Evolutionary conservation across 2,797 vertebrate genomes (phyloP), one percentile per base, ranked within the genome.

Genomic region (Sylvia borin): DNA sequence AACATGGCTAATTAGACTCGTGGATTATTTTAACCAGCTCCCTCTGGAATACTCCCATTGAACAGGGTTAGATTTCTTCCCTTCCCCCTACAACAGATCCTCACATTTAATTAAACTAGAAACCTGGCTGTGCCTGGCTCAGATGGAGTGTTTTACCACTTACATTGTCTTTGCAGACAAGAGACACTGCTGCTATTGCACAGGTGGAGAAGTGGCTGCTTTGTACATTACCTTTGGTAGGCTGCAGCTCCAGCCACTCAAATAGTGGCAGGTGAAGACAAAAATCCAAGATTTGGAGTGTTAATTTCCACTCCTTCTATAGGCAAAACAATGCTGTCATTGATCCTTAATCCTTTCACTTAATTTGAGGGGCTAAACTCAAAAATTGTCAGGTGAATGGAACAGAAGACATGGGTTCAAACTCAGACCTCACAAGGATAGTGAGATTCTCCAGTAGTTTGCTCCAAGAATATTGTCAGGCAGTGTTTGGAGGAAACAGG

Each of bases 31-130:
- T 65, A 77, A 85, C 57, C 75, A 77, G n/a, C 50, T 95, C 76
- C 78, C 90, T 72, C 80, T 65, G 81, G 92, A 91, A 93, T 76
- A 72, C 6, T 8, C 53, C 65, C 1, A 3, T 26, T 88, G 70
- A 81, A 48, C 16, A 78, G 48, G 17, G 53, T 86, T 79, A 85
- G 61, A 32, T 93, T 91, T 86, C 67, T 87, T 84, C 85, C 85
- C 74, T 87, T 92, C 77, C 81, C 70, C 68, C 82, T 29, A 31
- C 58, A 86, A n/a, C 66, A 17, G 32, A 93, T 85, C 45, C 24
- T 88, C 40, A 68, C 68, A 60, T 92, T 92, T 95, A 96, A 95
- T 95, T 94, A 93, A 83, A 94, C 71, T 85, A 53, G 74, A 85
- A 93, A 68, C 43, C 31, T 85, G 61, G 22, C 71, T 71, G 61